These are phyloP conservation scores for Hyles lineata DNA, from an alignment of 2,888 invertebrate genomes.

Conservation along the genomic window DNA sequence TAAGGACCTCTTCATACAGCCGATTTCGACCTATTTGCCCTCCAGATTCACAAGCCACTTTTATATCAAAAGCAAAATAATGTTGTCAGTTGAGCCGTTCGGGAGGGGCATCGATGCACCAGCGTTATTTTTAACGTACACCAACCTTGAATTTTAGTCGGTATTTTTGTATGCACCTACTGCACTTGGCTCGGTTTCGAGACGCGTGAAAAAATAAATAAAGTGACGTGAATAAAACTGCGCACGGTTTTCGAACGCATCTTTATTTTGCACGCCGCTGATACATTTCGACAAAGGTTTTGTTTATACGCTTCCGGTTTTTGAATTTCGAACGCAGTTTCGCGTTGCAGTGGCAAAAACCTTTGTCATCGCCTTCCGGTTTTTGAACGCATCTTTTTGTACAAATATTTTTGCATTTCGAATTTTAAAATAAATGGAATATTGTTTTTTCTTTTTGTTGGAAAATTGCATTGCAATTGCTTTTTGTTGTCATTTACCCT, in stretches of 20 bases:
- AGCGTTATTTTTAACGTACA: constrained; percentile 62
- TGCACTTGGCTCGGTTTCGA: constrained; percentile 61
- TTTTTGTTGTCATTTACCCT: too few relatives aligned
- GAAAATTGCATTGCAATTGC: too few relatives aligned
- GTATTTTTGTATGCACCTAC: constrained; percentile 68
- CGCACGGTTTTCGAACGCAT: constrained; percentile 29
- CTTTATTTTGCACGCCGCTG: neutral
- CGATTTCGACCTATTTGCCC: too few relatives aligned
- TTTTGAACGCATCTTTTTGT: too few relatives aligned
- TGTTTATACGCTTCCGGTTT: neutral
- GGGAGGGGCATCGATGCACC: constrained; percentile 47
- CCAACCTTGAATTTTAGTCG: constrained; percentile 67
- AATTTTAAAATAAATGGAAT: too few relatives aligned
- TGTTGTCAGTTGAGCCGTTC: constrained; percentile 7
- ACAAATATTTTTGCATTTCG: too few relatives aligned
- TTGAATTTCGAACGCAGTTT: neutral
- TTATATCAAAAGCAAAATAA: constrained; percentile 1
- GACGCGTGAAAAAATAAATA: constrained; percentile 27
- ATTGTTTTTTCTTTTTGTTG: too few relatives aligned
- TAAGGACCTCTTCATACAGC: too few relatives aligned
- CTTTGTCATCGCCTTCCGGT: too few relatives aligned
- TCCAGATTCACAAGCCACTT: neutral
- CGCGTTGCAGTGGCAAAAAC: neutral
- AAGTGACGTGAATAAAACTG: constrained; percentile 16
- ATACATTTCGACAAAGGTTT: neutral